Base-by-base conservation (phyloP, 2,888 invertebrate species). In the Trichopria drosophilae region DNA sequence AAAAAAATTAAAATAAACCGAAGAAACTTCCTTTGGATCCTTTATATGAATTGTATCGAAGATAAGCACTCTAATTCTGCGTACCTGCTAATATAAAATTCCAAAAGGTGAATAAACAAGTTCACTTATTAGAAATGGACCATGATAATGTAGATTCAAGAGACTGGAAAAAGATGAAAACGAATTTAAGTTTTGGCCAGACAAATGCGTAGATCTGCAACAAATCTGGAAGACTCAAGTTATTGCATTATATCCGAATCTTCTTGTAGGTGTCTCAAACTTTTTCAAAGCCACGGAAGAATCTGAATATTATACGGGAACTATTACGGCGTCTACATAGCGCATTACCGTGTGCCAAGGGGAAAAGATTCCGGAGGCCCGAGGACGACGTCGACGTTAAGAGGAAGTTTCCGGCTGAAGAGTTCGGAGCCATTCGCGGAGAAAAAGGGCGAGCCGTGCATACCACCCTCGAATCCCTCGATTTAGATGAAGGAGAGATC, bases 171-270 rank as follows among this genome's bases (percentile, higher is more conserved):
- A n/a, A n/a, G n/a, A n/a, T n/a, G n/a, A n/a, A n/a, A n/a, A n/a
- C n/a, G n/a, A n/a, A n/a, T n/a, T n/a, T n/a, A n/a, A n/a, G n/a
- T n/a, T n/a, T n/a, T n/a, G n/a, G n/a, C n/a, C n/a, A n/a, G n/a
- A n/a, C n/a, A n/a, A n/a, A n/a, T n/a, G n/a, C n/a, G n/a, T n/a
- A n/a, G n/a, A n/a, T n/a, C n/a, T 50, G 53, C 45, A 29, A 16
- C 36, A 46, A 54, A 49, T 61, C 52, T 60, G 55, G 51, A 39
- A 62, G 58, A 57, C 59, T 52, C 58, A 46, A 51, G 56, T 37
- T 50, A 36, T 32, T 15, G 41, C 28, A 50, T 53, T 50, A 37
- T 41, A 45, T 15, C 19, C 20, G 22, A 18, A 24, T 18, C 9
- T n/a, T 6, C 24, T 9, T 6, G 24, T 6, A 24, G 24, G 6